Percentiles rank a stretch among this genome's conserved stretches.
phyloP scores from a whole-genome alignment of 1,140 invertebrate genomes.

The Cydia fagiglandana region DNA sequence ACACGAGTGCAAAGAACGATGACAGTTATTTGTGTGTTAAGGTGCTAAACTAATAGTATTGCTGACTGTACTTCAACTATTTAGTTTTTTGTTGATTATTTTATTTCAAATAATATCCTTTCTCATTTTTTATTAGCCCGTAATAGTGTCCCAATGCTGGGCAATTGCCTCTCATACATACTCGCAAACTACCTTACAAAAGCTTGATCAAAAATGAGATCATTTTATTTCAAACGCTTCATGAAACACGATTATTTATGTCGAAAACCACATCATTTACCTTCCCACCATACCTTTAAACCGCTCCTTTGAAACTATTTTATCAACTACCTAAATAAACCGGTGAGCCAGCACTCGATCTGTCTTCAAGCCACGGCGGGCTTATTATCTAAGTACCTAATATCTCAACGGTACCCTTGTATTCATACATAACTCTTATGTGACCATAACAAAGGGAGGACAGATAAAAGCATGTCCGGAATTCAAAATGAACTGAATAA shows the following conservation, averaged over 20 bases:
- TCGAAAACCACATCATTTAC: background rate
- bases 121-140: too few species aligned
- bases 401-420: constrained; percentile 24
- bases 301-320: constrained; percentile 16
- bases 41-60: too few species aligned
- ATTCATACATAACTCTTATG: constrained; percentile 31
- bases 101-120: too few species aligned
- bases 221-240: background rate
- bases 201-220: background rate
- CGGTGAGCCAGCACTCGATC: constrained; percentile 16
- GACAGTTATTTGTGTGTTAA: too few species aligned
- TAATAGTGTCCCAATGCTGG: too few species aligned
- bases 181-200: too few species aligned
- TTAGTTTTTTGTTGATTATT: too few species aligned
- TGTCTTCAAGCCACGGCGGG: constrained; percentile 19
- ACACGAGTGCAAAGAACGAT: too few species aligned
- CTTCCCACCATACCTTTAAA: background rate
- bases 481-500: constrained; percentile 38
- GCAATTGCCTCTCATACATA: too few species aligned
- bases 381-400: constrained; percentile 25
- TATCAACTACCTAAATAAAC: constrained; percentile 31
- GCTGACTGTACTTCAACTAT: too few species aligned
- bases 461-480: constrained; percentile 34
- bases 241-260: background rate
- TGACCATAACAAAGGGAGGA: constrained; percentile 33